Evolutionary conservation across 2,888 invertebrate species (phyloP), one percentile per base, ranked within the genome.

Genomic region (Agrypnus murinus): DNA sequence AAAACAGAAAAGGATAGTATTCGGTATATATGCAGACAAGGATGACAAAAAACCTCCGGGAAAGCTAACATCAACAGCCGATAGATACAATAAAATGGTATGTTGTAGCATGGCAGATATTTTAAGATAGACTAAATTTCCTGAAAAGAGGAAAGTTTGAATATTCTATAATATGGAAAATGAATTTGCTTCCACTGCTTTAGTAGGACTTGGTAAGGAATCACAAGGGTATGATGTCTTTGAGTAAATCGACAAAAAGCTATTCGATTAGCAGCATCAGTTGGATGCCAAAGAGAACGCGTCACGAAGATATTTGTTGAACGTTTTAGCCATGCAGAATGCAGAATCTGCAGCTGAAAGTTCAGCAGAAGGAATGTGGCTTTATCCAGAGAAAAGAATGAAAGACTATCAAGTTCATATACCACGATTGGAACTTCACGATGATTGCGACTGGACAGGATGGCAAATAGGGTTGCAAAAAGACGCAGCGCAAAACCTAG

Each of bases 341-440:
- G n/a, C n/a, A 0, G 92, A 93, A 82, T 93, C 93, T 1, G 90
- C 94, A 0, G 94, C 94, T 0, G 95, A 95, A 84, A 95, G 94
- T 1, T 90, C 92, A 0, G 86, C 87, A 1, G 86, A 95, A 14
- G 90, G 90, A 0, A 85, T 90, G 7, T 94, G 92, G 91, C 84
- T 88, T 1, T 95, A 92, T 81, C 91, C 92, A 81, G 92, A 94
- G 77, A 89, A 92, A 79, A 91, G 89, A 75, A 78, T 76, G 31
- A 83, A 83, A 65, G 79, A 83, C 19, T 74, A 83, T 25, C 82
- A 84, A 73, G 75, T 82, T 7, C 72, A 76, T 34, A 78, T 85
- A 45, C 85, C 88, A 55, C 85, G 86, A 69, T 79, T 92, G 0
- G 86, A 88, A 55, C 85, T 91, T 25, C 89, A 89, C 77, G 90